Base-by-base conservation (phyloP, 2,797 vertebrate genomes). In the Chelon auratus region DNA sequence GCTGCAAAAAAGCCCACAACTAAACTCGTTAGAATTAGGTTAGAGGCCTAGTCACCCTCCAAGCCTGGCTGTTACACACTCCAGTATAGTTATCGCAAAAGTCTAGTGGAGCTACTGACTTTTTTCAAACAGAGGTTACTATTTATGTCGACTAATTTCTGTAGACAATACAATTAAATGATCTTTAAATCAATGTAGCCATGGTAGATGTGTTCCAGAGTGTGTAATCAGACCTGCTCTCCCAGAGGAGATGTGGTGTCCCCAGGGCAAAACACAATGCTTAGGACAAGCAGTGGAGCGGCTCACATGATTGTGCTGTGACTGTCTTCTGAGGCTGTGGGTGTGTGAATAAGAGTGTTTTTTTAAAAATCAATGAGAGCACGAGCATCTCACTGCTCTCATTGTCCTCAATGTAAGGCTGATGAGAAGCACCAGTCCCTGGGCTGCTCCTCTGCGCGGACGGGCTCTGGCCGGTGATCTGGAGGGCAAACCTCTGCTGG, bases 261-360 rank as follows among this genome's bases (percentile, higher is more conserved):
- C 88, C 67, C 8, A 0, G 58, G 87, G 84, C 57, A 56, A 75
- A 81, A 68, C 80, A 71, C 68, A 65, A 45, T 62, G 79, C 80
- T 61, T 1, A 53, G 68, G 63, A 66, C 45, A 43, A 69, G 62
- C 45, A 69, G 63, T 50, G 75, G 56, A 78, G 68, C 77, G 0
- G 72, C 89, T 93, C 93, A 94, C 92, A 94, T 94, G 93, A 94
- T 89, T 77, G 15, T 75, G 81, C 78, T 92, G 92, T 94, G 93
- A 94, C 92, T 89, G 75, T 91, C 83, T 91, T 89, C 88, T 90
- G 83, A 88, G 90, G 42, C 55, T 17, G 40, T 57, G 80, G 68
- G 69, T 82, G 79, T 87, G 75, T 80, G 81, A 75, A 76, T 60
- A 10, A 84, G 45, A 68, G 53, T 82, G 72, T 64, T 52, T 37